A percentile compares a stretch with the other conserved stretches of the same genome.
Evolutionary conservation across 1,140 invertebrate species (phyloP).

Genomic region (Planococcus citri): DNA sequence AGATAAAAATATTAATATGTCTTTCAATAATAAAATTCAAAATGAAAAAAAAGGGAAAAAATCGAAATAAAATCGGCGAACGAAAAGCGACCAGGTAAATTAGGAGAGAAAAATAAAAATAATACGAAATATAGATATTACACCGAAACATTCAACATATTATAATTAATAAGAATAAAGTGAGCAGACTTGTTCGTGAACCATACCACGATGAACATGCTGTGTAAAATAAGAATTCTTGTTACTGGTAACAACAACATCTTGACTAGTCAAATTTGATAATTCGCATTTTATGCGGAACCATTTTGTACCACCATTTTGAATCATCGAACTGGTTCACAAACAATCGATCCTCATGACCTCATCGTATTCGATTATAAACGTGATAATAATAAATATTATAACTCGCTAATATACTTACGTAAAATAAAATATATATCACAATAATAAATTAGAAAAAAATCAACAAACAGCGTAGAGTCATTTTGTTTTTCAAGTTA

Average conservation of each 20-base stretch:
- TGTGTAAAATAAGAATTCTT: neutral
- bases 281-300: neutral
- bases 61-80: neutral
- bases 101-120: neutral
- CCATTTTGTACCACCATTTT: neutral
- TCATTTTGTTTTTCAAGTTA: neutral
- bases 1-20: neutral
- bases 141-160: neutral
- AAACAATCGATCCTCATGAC: neutral
- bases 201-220: neutral
- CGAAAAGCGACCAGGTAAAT: neutral
- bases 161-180: neutral
- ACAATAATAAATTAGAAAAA: constrained; percentile 3
- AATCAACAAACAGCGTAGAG: neutral
- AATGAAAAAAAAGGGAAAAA: no score
- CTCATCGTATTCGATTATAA: neutral
- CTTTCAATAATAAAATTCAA: neutral
- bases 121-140: neutral
- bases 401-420: no score
- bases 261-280: neutral
- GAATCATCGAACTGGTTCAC: neutral
- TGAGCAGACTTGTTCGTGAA: neutral
- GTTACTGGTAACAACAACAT: neutral
- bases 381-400: no score
- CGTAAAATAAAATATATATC: neutral